These are phyloP conservation scores for Globia sparganii DNA, from an alignment of 2,888 invertebrate genomes.

Conservation along the genomic window DNA sequence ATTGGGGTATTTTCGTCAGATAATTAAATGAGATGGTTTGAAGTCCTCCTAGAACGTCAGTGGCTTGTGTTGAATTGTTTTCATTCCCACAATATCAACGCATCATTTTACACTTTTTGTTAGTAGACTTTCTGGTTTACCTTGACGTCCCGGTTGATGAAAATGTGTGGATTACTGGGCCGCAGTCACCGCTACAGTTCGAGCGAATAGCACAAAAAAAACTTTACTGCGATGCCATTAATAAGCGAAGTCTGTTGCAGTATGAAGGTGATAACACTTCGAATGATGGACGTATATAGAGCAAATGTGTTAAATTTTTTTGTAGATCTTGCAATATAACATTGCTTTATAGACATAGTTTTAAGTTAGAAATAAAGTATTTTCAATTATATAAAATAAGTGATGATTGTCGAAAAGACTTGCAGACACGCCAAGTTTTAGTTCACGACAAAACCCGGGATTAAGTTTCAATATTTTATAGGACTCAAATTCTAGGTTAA, in stretches of 20 bases:
- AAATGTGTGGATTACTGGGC: background rate
- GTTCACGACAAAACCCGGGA: background rate
- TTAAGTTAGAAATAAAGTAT: background rate
- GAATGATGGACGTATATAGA: background rate
- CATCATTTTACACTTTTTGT: background rate
- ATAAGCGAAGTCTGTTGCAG: background rate
- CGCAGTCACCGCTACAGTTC: background rate
- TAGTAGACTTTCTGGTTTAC: background rate
- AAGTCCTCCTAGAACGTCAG: background rate
- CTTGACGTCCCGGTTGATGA: background rate
- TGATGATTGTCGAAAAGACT: background rate
- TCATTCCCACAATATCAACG: background rate
- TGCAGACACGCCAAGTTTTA: background rate
- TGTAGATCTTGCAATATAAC: background rate
- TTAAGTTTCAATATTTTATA: background rate
- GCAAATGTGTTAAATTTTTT: background rate
- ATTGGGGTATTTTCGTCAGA: too few species aligned
- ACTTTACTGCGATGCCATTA: background rate
- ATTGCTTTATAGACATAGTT: background rate
- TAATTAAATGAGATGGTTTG: background rate
- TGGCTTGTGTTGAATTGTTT: slow-evolving; percentile 10
- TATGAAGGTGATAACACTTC: background rate
- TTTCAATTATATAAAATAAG: background rate
- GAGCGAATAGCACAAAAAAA: background rate
- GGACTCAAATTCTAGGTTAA: background rate